Conservation (phyloP, 2,888 invertebrate genomes). For the Ophion slaviceki region DNA sequence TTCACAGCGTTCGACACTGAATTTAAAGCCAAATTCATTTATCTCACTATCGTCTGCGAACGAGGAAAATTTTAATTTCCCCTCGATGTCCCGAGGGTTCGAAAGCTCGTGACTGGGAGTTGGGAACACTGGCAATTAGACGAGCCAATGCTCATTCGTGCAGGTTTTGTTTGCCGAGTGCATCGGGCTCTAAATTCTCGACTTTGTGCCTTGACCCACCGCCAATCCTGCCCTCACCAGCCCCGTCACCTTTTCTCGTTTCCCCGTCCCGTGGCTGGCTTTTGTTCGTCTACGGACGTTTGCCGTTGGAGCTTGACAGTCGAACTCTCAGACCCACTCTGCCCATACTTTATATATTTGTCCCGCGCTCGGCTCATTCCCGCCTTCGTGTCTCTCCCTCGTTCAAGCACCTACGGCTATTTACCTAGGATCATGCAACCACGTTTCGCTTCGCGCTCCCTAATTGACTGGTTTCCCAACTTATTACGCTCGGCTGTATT, state of each 20-base stretch:
- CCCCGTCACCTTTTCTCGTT: conserved; percentile 54
- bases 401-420: conserved; percentile 80
- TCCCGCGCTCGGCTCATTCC: conserved; percentile 11
- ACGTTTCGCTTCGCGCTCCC: conserved; percentile 69
- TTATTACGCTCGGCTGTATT: conserved; percentile 71
- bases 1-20: background rate
- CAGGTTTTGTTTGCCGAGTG: conserved; percentile 59
- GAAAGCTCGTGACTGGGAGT: conserved; percentile 19
- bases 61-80: conserved; percentile 43
- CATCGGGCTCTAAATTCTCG: conserved; percentile 63
- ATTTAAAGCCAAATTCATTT: conserved; percentile 6
- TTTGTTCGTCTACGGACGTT: conserved; percentile 46
- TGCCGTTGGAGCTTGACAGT: conserved; percentile 31
- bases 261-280: conserved; percentile 23
- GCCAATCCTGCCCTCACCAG: conserved; percentile 54
- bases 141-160: conserved; percentile 43
- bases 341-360: conserved; percentile 48
- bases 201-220: conserved; percentile 66
- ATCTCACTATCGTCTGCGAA: conserved; percentile 2
- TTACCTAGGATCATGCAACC: conserved; percentile 77
- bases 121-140: conserved; percentile 49
- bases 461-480: conserved; percentile 80
- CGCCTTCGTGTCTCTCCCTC: conserved; percentile 62
- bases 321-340: conserved; percentile 37
- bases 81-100: background rate